A percentile compares a stretch with the other conserved stretches of the same genome.
These are phyloP conservation scores for Oreotrochilus melanogaster DNA, from an alignment of 2,113 vertebrate species.

Conservation along the genomic window DNA sequence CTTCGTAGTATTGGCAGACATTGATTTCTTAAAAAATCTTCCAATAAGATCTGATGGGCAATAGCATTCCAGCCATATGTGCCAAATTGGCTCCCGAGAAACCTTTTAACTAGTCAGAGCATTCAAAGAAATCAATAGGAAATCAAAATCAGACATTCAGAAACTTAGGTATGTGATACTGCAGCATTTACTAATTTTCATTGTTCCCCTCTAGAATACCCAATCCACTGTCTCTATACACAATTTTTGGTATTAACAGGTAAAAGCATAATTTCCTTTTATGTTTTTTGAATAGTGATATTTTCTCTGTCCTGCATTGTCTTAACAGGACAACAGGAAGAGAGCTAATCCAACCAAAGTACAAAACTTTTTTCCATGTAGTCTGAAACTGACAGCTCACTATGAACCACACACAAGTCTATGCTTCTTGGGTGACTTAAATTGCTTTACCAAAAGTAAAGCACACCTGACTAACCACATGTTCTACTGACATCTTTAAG, in stretches of 20 bases:
- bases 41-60: not conserved
- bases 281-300: not conserved
- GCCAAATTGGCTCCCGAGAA: not conserved
- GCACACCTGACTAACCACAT: not conserved
- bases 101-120: not conserved
- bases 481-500: not conserved
- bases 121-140: not conserved
- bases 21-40: not conserved
- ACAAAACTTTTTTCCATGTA: not conserved
- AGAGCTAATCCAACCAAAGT: not conserved
- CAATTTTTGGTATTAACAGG: not conserved
- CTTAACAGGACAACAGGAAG: not conserved
- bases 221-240: constrained; percentile 16
- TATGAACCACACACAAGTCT: not conserved
- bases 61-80: not conserved
- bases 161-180: not conserved
- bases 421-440: not conserved
- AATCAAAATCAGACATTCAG: not conserved
- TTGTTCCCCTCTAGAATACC: not conserved
- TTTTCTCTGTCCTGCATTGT: not conserved
- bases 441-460: not conserved
- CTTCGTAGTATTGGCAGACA: not conserved
- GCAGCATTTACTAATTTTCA: not conserved
- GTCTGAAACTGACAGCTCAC: not conserved
- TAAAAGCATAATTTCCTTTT: not conserved